Base-by-base conservation (phyloP, 2,888 invertebrate species). In the Dryomyza anilis region DNA sequence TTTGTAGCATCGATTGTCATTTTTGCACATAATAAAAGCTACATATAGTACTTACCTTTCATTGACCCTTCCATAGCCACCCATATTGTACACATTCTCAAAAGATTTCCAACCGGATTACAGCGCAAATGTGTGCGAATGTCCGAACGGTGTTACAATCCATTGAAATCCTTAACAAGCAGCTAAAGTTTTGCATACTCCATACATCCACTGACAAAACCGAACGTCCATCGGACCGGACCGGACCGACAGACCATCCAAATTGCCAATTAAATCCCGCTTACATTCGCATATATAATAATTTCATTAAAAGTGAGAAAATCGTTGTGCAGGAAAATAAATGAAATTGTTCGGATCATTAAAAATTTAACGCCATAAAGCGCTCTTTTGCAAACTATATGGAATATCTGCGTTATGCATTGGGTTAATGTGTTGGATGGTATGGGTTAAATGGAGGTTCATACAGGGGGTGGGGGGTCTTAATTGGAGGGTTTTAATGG, bases 201-300 rank as follows among this genome's bases (percentile, higher is more conserved):
- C n/a, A n/a, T n/a, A n/a, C n/a, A n/a, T n/a, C n/a, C n/a, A n/a
- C n/a, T n/a, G n/a, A n/a, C n/a, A n/a, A n/a, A n/a, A n/a, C n/a
- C n/a, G n/a, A n/a, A 33, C 58, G 30, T 30, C n/a, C 55, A 33
- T 30, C 19, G 14, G n/a, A 25, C n/a, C 10, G 50, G 8, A 33
- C 30, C 66, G 67, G 66, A 67, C 67, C 66, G 69, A 67, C 67
- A 69, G 65, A 46, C 65, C 62, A 57, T 59, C 27, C 67, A 70
- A n/a, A 71, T 71, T 70, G 71, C 67, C 71, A 71, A 71, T 71
- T 71, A 71, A 71, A 67, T 68, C 66, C 58, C 68, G 68, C 64
- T 69, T 68, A 69, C 68, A 67, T 67, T 66, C 69, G 66, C 65
- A 66, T 66, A n/a, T n/a, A 69, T 70, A 67, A 71, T 71, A 71